Conservation (phyloP, 2,113 vertebrate genomes). For the Daboia siamensis region DNA sequence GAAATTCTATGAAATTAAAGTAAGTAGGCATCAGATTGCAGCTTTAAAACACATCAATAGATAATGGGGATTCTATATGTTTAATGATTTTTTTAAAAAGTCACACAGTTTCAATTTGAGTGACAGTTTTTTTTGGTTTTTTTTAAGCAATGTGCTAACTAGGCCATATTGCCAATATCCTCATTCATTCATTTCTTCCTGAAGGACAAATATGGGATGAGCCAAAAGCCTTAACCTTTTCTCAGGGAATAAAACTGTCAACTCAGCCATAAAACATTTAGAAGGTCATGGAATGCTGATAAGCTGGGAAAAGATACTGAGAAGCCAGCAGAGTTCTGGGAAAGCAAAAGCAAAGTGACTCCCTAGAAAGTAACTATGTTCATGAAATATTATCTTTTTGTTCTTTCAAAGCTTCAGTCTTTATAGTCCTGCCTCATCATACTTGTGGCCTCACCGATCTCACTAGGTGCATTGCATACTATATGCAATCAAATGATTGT, state of each 20-base stretch:
- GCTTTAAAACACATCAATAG: background rate
- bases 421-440: background rate
- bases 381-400: background rate
- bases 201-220: background rate
- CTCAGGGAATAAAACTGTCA: background rate
- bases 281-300: background rate
- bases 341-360: background rate
- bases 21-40: background rate
- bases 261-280: background rate
- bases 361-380: background rate
- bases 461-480: background rate
- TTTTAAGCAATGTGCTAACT: background rate
- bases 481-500: background rate
- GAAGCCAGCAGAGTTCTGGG: background rate
- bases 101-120: background rate
- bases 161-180: background rate
- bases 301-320: background rate
- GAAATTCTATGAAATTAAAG: background rate
- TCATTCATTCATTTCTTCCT: background rate
- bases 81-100: background rate
- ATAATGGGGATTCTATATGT: background rate
- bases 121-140: too few relatives aligned
- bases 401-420: background rate
- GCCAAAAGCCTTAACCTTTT: background rate
- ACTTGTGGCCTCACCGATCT: background rate